Evolutionary conservation across 2,888 invertebrate species (phyloP), one percentile per base, ranked within the genome.

Genomic region (Sussaba pulchella): DNA sequence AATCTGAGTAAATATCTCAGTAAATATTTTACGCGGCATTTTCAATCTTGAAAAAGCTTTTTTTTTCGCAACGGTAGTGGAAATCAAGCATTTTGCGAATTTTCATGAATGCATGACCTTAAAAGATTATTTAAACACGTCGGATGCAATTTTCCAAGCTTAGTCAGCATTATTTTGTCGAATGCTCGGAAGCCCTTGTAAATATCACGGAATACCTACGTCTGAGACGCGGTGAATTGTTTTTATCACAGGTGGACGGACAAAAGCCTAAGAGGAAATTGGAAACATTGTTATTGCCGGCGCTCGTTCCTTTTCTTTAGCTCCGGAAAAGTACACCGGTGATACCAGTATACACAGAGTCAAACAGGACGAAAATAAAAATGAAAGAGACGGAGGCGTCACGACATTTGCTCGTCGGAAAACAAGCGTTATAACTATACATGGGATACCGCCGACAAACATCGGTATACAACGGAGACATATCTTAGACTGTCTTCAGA

Each of bases 381-480:
- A 50, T 50, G 67, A 39, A 52, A 54, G 41, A 26, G 54, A 14
- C 10, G 12, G 39, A 54, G 67, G 54, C 41, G 19, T 69, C 54
- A 21, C 26, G 67, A 54, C 41, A 5, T 21, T 54, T 41, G 67
- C 54, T 54, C 17, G 14, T 52, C 39, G 14, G 26, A 41, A 69
- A 41, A 24, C 52, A 54, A 41, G 17, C 41, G 24, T 0, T 57
- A 57, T 41, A 41, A 6, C 12, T 61, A n/a, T 57, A 57, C 43
- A 26, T 43, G 26, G 41, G 12, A 31, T 26, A 41, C 26, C 43
- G 57, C 43, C 57, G 24, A 45, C 54, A 57, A 43, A 41, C 70
- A 57, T 36, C 31, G 43, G 24, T 21, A 45, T 12, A 26, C 41
- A 41, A 24, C n/a, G n/a, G 54, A 57, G 43, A 31, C 52, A 67